Conservation (phyloP, 1,140 invertebrate genomes). For the Mizuhopecten yessoensis region DNA sequence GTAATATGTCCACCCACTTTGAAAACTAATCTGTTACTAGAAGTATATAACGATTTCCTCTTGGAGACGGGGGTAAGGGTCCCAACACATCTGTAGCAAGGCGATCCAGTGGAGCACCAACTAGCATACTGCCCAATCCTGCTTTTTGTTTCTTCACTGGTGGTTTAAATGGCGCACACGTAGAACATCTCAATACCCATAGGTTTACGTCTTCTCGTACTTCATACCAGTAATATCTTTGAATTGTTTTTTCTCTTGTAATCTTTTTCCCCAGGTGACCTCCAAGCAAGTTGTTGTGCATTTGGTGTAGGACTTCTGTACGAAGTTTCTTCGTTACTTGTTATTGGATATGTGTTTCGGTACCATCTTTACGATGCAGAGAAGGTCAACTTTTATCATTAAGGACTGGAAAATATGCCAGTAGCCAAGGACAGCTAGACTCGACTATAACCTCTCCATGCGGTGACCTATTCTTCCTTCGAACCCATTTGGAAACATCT, state of each 20-base stretch:
- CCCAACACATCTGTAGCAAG: slow-evolving; percentile 50
- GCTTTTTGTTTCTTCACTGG: slow-evolving; percentile 36
- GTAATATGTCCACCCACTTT: slow-evolving; percentile 58
- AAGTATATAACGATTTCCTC: slow-evolving; percentile 58
- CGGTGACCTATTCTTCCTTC: no score
- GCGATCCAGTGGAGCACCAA: slow-evolving; percentile 48
- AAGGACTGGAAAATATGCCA: slow-evolving; percentile 55
- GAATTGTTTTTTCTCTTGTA: slow-evolving; percentile 53
- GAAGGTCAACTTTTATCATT: not conserved
- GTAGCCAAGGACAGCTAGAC: no score
- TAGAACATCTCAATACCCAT: slow-evolving; percentile 51
- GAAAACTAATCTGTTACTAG: slow-evolving; percentile 58
- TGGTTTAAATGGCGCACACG: slow-evolving; percentile 46
- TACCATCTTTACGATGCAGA: slow-evolving; percentile 50
- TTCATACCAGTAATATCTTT: slow-evolving; percentile 62
- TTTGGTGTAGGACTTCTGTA: slow-evolving; percentile 58
- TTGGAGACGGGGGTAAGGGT: slow-evolving; percentile 42
- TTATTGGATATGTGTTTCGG: slow-evolving; percentile 42
- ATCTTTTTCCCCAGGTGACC: slow-evolving; percentile 66
- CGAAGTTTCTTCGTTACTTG: slow-evolving; percentile 46
- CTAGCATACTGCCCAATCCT: slow-evolving; percentile 31
- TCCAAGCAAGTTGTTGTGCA: slow-evolving; percentile 54
- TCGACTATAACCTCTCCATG: no score
- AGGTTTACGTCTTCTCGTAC: slow-evolving; percentile 54
- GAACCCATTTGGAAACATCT: not conserved